Evolutionary conservation across 35 echinoderm and acorn worm genomes (phyloP).

Genomic region (Apostichopus japonicus): DNA sequence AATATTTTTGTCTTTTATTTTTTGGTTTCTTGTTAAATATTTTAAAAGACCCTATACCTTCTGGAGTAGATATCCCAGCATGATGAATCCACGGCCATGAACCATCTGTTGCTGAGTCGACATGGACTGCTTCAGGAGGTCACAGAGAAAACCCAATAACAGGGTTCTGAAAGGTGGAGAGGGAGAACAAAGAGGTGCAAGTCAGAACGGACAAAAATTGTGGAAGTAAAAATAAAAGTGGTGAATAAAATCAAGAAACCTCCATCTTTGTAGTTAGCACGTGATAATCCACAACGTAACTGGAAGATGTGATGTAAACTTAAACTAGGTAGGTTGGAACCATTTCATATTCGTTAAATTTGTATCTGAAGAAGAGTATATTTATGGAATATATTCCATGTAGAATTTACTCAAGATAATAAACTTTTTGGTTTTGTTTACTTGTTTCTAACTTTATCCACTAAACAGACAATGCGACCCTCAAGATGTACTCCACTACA

Average conservation of each 20-base stretch:
- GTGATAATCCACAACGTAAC: no score
- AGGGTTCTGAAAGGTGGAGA: conserved; percentile 53
- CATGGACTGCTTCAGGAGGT: conserved; percentile 89
- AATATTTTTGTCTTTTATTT: neutral
- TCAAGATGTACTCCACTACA: no score
- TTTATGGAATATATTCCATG: no score
- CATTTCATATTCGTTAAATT: no score
- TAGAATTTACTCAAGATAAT: no score
- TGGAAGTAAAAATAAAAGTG: neutral
- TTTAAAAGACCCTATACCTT: conserved; percentile 61
- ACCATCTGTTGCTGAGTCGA: conserved; percentile 99
- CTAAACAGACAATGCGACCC: no score
- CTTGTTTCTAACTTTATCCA: no score
- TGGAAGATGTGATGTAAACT: no score
- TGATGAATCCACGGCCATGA: conserved; percentile 91
- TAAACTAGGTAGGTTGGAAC: no score
- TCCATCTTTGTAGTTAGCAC: neutral
- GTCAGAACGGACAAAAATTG: no score
- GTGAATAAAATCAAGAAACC: neutral
- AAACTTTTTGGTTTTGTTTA: no score
- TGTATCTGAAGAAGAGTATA: no score
- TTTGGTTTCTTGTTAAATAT: neutral
- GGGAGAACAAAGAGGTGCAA: neutral
- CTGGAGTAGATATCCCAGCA: conserved; percentile 91
- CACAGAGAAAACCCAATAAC: conserved; percentile 86